Base-by-base conservation (phyloP, 2,888 invertebrate species). In the Andrena trimmerana region DNA sequence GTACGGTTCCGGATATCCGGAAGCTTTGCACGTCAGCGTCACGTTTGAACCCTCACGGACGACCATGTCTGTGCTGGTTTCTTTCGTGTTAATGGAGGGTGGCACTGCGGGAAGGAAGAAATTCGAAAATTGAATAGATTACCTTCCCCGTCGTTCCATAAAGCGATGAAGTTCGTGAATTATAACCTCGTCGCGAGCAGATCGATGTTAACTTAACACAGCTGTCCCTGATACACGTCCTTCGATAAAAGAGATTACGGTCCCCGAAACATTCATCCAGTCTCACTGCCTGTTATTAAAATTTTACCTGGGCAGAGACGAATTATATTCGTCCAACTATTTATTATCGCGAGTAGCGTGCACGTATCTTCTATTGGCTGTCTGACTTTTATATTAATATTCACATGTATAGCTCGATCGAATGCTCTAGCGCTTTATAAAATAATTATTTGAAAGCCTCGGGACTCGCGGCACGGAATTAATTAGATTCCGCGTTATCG, bases 1-100 rank as follows among this genome's bases (percentile, higher is more conserved):
- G 94, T 98, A 98, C 16, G 98, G 98, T 90, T 98, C 97, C 0
- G 98, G 98, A 94, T 97, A 98, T 89, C 98, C 98, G 24, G 96
- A 96, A 31, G 98, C 98, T 92, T 97, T 97, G 94, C 98, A 98
- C 86, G 96, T 96, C 94, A 98, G 95, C 48, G 98, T 97, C 69
- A 98, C 98, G 94, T 98, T 98, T 70, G 97, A 97, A 16, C 97
- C 97, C 94, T 98, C 98, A 24, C 98, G 95, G 4, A 98, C 98
- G 36, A 98, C 98, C 96, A 98, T 97, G 92, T 99, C 98, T 66
- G 97, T 97, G 90, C 98, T 98, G 27, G 98, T 98, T 95, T 98
- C 97, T 90, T 97, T 97, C 94, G 98, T 97, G 78, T 98, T 96
- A 89, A 99, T 98, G 91, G 97, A 96, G 33, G 99, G 99, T 54